A percentile compares a stretch with the other conserved stretches of the same genome.
phyloP scores from a whole-genome alignment of 2,113 vertebrate species.

The Dinomys branickii region DNA sequence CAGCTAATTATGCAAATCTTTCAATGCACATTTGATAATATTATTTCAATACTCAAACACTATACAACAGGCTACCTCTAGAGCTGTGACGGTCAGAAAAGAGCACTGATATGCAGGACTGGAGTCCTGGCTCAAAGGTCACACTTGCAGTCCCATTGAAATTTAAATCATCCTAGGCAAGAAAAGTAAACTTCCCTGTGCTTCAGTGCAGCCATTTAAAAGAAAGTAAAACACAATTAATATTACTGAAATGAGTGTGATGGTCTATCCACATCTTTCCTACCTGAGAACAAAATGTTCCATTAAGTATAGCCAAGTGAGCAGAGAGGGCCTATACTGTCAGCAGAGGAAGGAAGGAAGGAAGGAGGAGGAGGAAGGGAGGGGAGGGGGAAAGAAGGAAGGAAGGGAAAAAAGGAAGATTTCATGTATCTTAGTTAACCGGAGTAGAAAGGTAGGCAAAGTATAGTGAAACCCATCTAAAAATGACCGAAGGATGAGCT shows the following conservation, averaged over 20 bases:
- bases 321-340: background rate
- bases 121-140: slow-evolving; percentile 69
- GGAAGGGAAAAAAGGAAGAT: background rate
- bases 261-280: slow-evolving; percentile 35
- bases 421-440: background rate
- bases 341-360: background rate
- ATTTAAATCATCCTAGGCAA: slow-evolving; percentile 66
- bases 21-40: slow-evolving; percentile 53
- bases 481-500: background rate
- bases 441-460: background rate
- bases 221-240: slow-evolving; percentile 68
- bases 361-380: background rate
- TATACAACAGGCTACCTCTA: slow-evolving; percentile 42
- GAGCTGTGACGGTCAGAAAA: slow-evolving; percentile 56
- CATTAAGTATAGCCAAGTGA: slow-evolving; percentile 9
- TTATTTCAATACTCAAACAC: slow-evolving; percentile 69
- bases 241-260: slow-evolving; percentile 57
- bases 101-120: slow-evolving; percentile 10
- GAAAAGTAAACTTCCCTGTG: slow-evolving; percentile 65
- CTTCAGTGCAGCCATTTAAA: slow-evolving; percentile 55
- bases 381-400: background rate
- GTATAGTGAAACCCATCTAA: background rate
- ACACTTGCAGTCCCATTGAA: slow-evolving; percentile 70
- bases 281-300: slow-evolving; percentile 57
- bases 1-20: slow-evolving; percentile 74